Conservation (phyloP, 1,140 invertebrate genomes). For the Drosophila saltans region DNA sequence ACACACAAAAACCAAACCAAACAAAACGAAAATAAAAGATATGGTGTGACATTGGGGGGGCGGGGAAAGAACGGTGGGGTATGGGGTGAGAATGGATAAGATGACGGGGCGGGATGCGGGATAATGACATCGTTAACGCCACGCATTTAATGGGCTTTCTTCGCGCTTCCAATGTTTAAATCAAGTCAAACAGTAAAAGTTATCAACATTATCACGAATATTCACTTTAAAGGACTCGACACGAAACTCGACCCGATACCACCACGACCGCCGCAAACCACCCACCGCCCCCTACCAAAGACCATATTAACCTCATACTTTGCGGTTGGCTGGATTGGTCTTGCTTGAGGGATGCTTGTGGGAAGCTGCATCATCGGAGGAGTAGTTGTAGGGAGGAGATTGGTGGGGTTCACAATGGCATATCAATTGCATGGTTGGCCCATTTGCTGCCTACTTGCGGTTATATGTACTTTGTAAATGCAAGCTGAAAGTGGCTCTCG, state of each 20-base stretch:
- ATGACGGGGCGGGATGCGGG: conserved; percentile 42
- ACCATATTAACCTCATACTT: conserved; percentile 73
- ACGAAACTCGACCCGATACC: conserved; percentile 2
- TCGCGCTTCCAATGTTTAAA: conserved; percentile 34
- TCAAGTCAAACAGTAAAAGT: conserved; percentile 66
- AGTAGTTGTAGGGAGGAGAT: no score
- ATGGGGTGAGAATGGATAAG: background rate
- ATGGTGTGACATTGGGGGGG: background rate
- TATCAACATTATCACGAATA: conserved; percentile 63
- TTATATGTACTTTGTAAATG: conserved; percentile 55
- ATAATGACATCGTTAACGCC: conserved; percentile 78
- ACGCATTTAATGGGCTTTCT: conserved; percentile 61
- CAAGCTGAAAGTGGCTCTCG: conserved; percentile 28
- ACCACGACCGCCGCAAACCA: background rate
- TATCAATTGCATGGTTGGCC: conserved; percentile 65
- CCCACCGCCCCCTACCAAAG: no score
- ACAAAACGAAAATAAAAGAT: conserved; percentile 5
- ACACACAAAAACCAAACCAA: background rate
- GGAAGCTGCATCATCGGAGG: background rate
- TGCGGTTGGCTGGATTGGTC: conserved; percentile 47
- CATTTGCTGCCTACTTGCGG: conserved; percentile 20
- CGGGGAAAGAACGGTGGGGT: background rate
- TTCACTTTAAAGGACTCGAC: conserved; percentile 53
- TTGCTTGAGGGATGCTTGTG: background rate
- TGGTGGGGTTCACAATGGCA: background rate